Evolutionary conservation across 2,113 vertebrate genomes (phyloP), one percentile per base, ranked within the genome.

Genomic region (Gopherus flavomarginatus): DNA sequence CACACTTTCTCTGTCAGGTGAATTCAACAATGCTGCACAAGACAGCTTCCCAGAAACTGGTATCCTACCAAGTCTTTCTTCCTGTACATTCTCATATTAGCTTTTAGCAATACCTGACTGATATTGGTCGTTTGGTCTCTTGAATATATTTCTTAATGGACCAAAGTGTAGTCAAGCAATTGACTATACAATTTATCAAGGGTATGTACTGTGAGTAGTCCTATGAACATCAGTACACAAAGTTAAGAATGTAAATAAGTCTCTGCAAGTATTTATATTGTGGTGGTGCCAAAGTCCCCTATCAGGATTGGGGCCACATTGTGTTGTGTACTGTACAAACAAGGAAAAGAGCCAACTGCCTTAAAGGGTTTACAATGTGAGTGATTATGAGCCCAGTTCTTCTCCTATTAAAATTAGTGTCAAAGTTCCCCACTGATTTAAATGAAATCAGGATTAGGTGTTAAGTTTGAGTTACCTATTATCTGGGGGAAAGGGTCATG

Each of bases 201-300:
- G 8, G 6, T 69, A 69, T 0, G 0, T 0, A 0, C 4, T 85
- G 2, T 7, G 21, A 3, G 44, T 59, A 29, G 27, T 47, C 22
- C 26, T 1, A 2, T 26, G 0, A 0, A 53, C 35, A 93, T 86
- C n/a, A 35, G 26, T 88, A 10, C 12, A 75, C 49, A 42, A 86
- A 89, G n/a, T 29, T 84, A 35, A 54, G 62, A 80, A 21, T 4
- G 14, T 0, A 1, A 69, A 16, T 24, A 24, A 77, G 8, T 5
- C 29, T 78, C 49, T 91, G 47, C 11, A 82, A 54, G 17, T 38
- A 62, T 1, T 44, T 19, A 54, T 50, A 42, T 85, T 29, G 52
- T 88, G 2, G 4, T 53, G 80, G 87, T 78, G 6, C 91, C 6
- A 13, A 69, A 44, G 86, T 16, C 44, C 81, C 13, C n/a, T 88